These are phyloP conservation scores for Synchiropus splendidus DNA, from an alignment of 2,113 vertebrate genomes.

Conservation along the genomic window DNA sequence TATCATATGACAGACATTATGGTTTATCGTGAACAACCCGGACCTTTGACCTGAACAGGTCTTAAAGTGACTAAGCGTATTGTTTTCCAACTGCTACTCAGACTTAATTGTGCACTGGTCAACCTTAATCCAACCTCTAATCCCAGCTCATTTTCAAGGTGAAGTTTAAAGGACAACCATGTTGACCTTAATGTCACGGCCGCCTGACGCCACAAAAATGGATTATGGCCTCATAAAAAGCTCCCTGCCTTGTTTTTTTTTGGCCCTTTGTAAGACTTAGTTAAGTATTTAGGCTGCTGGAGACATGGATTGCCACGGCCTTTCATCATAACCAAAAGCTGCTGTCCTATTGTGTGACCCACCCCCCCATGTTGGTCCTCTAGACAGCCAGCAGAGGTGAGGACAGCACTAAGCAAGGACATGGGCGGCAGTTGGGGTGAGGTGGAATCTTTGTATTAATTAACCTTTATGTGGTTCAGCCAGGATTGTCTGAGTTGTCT, in stretches of 20 bases:
- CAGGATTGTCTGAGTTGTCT: conserved; percentile 55
- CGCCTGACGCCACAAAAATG: conserved; percentile 25
- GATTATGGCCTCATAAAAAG: conserved; percentile 39
- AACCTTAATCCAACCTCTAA: conserved; percentile 38
- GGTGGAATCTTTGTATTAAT: conserved; percentile 67
- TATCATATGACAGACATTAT: not conserved
- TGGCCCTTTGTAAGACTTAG: conserved; percentile 18
- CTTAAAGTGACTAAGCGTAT: conserved; percentile 9
- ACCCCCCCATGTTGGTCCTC: conserved; percentile 36
- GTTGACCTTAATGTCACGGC: conserved; percentile 35
- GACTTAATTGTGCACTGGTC: conserved; percentile 24
- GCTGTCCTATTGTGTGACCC: conserved; percentile 46
- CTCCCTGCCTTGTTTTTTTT: conserved; percentile 30
- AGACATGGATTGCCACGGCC: conserved; percentile 29
- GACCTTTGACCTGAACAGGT: conserved; percentile 1
- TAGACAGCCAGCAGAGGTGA: conserved; percentile 53
- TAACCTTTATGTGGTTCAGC: conserved; percentile 65
- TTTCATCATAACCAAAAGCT: conserved; percentile 44
- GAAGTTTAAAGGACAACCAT: conserved; percentile 33
- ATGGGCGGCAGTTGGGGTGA: conserved; percentile 46
- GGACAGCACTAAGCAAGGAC: conserved; percentile 50
- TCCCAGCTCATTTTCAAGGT: conserved; percentile 45
- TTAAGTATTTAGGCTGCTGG: conserved; percentile 39
- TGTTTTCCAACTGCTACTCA: conserved; percentile 16
- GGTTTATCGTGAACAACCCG: conserved; percentile 1